A percentile compares a stretch with the other conserved stretches of the same genome.
These are phyloP conservation scores for Amblyopsis rosae DNA, from an alignment of 2,113 vertebrate species.

Conservation along the genomic window DNA sequence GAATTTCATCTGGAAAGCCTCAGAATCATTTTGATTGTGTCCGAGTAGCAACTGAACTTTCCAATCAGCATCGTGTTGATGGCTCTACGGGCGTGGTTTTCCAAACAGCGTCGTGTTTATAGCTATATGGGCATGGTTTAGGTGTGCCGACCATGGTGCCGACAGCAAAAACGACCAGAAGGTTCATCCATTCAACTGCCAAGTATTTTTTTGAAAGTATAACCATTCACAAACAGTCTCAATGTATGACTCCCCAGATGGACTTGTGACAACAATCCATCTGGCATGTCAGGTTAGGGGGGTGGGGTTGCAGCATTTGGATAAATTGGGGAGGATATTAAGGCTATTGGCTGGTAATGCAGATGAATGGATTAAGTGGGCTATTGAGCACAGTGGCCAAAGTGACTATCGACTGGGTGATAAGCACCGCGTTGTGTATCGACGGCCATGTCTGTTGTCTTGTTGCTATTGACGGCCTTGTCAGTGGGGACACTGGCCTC, in stretches of 20 bases:
- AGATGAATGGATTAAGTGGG: constrained; percentile 55
- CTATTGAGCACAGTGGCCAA: constrained; percentile 27
- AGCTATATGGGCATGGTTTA: too few species aligned
- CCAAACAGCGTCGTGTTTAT: too few species aligned
- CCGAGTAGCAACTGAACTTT: too few species aligned
- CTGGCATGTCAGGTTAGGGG: not conserved
- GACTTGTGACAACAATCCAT: too few species aligned
- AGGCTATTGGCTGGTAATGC: constrained; percentile 38
- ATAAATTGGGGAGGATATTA: not conserved
- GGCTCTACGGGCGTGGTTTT: not conserved
- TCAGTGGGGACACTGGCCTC: constrained; percentile 36
- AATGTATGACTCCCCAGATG: too few species aligned
- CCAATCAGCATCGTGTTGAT: not conserved
- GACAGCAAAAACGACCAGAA: too few species aligned
- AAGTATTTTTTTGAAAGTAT: too few species aligned
- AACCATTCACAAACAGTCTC: too few species aligned
- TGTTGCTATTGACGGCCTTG: constrained; percentile 56
- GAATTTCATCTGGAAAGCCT: too few species aligned
- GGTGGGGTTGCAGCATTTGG: not conserved
- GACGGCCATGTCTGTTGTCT: constrained; percentile 58
- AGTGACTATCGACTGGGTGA: constrained; percentile 61
- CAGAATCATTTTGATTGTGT: too few species aligned
- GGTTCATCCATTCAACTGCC: too few species aligned
- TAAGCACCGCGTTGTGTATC: constrained; percentile 62
- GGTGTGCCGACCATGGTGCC: too few species aligned